phyloP scores from a whole-genome alignment of 2,888 invertebrate genomes.

The Eustalomyia histrio region DNA sequence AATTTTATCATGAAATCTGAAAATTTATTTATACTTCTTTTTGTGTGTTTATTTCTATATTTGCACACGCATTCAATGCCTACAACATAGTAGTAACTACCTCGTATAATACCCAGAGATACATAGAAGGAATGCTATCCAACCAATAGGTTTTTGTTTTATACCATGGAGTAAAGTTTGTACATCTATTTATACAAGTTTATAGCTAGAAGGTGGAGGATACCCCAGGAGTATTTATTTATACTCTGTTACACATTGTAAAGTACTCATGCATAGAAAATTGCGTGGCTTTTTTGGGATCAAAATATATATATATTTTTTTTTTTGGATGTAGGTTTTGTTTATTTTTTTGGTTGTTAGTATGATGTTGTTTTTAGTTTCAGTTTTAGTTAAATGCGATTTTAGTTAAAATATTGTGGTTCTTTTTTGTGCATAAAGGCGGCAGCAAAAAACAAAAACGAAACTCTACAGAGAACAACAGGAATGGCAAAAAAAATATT shows the following conservation, averaged over 20 bases:
- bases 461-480: background rate
- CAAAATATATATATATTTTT: constrained; percentile 5
- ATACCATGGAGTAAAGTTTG: background rate
- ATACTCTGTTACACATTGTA: constrained; percentile 36
- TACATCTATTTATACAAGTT: no score
- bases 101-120: background rate
- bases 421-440: constrained; percentile 7
- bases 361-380: constrained; percentile 23
- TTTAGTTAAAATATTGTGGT: constrained; percentile 31
- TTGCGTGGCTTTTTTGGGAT: constrained; percentile 46
- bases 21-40: constrained; percentile 53
- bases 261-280: constrained; percentile 51
- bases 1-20: constrained; percentile 54
- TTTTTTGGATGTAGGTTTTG: constrained; percentile 4
- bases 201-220: constrained; percentile 30
- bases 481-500: background rate
- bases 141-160: background rate
- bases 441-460: background rate
- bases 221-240: constrained; percentile 54
- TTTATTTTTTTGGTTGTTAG: background rate
- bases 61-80: constrained; percentile 46
- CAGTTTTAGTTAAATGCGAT: constrained; percentile 40
- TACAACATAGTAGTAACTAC: background rate
- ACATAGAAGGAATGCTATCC: background rate
- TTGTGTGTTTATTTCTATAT: constrained; percentile 37